phyloP scores from a whole-genome alignment of 1,140 invertebrate species.

The Drosophila simulans region DNA sequence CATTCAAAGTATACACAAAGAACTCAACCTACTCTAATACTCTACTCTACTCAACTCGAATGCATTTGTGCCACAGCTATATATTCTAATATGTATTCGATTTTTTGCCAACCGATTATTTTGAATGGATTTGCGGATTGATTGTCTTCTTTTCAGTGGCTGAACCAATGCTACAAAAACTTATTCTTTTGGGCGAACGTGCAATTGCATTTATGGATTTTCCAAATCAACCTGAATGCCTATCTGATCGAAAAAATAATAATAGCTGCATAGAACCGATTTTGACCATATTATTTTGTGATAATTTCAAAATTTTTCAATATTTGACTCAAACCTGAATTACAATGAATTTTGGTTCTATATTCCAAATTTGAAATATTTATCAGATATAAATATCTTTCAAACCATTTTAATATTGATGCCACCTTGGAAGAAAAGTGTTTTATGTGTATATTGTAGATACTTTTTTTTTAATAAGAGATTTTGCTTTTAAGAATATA shows the following conservation, averaged over 20 bases:
- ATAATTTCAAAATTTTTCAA: background rate
- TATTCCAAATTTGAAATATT: background rate
- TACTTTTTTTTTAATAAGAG: slow-evolving; percentile 1
- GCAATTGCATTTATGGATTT: slow-evolving; percentile 19
- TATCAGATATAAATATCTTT: background rate
- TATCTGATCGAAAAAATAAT: background rate
- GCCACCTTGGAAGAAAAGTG: slow-evolving; percentile 21
- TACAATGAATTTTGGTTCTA: slow-evolving; percentile 4
- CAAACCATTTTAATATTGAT: background rate
- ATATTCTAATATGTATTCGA: slow-evolving; percentile 44
- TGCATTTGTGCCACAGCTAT: slow-evolving; percentile 72
- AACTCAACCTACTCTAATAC: slow-evolving; percentile 77
- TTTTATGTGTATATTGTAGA: slow-evolving; percentile 33
- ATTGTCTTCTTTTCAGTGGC: slow-evolving; percentile 63
- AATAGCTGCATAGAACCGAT: slow-evolving; percentile 5
- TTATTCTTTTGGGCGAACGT: slow-evolving; percentile 19
- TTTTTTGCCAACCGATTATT: slow-evolving; percentile 20
- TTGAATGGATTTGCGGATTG: slow-evolving; percentile 49
- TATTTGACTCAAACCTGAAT: background rate
- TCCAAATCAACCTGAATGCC: slow-evolving; percentile 13
- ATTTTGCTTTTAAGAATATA: background rate
- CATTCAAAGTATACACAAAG: slow-evolving; percentile 81
- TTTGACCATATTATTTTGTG: background rate
- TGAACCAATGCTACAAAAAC: slow-evolving; percentile 59
- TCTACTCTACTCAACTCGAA: slow-evolving; percentile 67